phyloP scores from a whole-genome alignment of 2,888 invertebrate species.

The Shargacucullia verbasci region DNA sequence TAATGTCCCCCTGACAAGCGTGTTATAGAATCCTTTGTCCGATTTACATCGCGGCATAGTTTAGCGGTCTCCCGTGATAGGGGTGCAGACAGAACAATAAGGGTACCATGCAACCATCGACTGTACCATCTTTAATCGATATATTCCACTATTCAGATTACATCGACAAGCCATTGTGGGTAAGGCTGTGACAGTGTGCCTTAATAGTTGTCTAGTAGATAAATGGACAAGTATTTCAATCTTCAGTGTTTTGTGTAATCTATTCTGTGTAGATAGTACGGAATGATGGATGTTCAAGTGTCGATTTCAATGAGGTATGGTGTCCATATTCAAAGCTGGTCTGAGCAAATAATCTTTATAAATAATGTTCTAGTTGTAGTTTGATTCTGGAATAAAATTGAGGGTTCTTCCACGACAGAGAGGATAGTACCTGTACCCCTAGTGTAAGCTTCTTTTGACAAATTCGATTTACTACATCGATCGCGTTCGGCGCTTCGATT shows the following conservation, averaged over 20 bases:
- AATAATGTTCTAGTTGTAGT: too few relatives aligned
- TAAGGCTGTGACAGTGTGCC: conserved; percentile 66
- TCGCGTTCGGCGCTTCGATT: too few relatives aligned
- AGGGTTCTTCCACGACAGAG: too few relatives aligned
- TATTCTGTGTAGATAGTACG: conserved; percentile 9
- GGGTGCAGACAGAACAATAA: conserved; percentile 86
- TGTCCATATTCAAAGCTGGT: conserved; percentile 25
- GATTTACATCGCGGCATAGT: conserved; percentile 72
- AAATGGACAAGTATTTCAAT: conserved; percentile 43
- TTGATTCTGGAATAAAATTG: too few relatives aligned
- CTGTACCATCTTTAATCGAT: conserved; percentile 72
- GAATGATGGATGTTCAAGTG: conserved; percentile 41
- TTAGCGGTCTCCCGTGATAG: conserved; percentile 69
- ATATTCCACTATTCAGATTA: conserved; percentile 81
- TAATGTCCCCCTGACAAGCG: conserved; percentile 67
- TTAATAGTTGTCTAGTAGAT: conserved; percentile 59
- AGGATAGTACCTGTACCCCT: too few relatives aligned
- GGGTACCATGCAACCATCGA: conserved; percentile 75
- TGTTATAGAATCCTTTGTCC: conserved; percentile 78
- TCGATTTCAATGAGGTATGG: conserved; percentile 34
- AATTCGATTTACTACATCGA: too few relatives aligned
- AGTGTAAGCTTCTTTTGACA: too few relatives aligned
- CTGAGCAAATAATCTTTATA: conserved; percentile 14
- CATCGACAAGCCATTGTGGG: conserved; percentile 76
- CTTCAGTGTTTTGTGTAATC: conserved; percentile 29